phyloP scores from a whole-genome alignment of 2,797 vertebrate species.

The Chaenodraco wilsoni region DNA sequence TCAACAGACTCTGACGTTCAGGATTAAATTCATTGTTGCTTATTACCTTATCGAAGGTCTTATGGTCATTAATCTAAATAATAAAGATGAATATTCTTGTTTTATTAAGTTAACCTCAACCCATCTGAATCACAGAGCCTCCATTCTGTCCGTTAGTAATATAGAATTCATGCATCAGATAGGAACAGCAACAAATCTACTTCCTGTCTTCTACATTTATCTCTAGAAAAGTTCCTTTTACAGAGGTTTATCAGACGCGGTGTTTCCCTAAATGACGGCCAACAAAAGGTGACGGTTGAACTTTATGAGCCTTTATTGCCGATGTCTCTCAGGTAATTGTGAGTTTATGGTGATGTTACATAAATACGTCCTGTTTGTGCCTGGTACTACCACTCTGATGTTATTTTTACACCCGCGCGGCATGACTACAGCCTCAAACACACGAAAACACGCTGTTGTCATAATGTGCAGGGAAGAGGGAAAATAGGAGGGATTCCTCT shows the following conservation, averaged over 20 bases:
- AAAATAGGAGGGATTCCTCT: neutral
- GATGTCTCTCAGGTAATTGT: neutral
- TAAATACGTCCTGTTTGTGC: conserved; percentile 2
- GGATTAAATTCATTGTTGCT: neutral
- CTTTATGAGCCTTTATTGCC: conserved; percentile 14
- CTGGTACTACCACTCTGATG: conserved; percentile 39
- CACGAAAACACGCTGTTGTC: neutral
- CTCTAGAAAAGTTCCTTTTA: neutral
- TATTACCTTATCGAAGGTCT: neutral
- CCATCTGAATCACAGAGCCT: neutral
- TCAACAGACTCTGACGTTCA: conserved; percentile 1
- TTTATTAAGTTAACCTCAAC: neutral
- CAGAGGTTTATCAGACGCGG: neutral
- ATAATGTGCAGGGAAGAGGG: neutral
- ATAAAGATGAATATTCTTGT: neutral
- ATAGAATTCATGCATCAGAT: neutral
- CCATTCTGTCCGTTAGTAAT: neutral
- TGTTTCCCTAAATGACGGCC: neutral
- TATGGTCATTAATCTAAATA: neutral
- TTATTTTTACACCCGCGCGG: neutral
- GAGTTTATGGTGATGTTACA: neutral
- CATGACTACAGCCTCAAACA: neutral
- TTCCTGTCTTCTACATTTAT: neutral
- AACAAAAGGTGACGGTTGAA: neutral
- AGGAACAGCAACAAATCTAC: neutral